Evolutionary conservation across 1,140 invertebrate species (phyloP), one percentile per base, ranked within the genome.

Genomic region (Mylabris phalerata): DNA sequence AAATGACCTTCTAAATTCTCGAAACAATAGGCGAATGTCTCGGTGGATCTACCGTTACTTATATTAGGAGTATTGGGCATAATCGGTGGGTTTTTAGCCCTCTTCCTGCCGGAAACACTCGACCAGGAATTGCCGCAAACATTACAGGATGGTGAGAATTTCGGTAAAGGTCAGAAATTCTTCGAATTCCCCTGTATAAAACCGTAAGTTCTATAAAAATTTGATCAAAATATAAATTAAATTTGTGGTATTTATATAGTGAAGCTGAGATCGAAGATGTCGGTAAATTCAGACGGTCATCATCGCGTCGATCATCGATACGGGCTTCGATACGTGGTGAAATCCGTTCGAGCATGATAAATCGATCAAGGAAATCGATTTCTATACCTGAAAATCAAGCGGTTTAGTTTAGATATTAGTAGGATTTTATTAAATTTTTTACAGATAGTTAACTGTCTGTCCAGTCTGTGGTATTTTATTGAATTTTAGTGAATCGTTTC

Each of bases 41-140:
- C 85, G 0, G 75, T 81, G 5, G 75, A 82, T 0, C 74, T 93
- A 0, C 90, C 90, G 0, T 75, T 93, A 0, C 64, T 89, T 1
- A 83, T 92, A 9, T 75, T 94, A 39, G 90, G 90, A 1, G 73
- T 78, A 0, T 66, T 92, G 2, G 87, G 88, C 0, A 79, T 93
- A 3, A 2, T 82, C 1, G 89, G 87, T 0, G 91, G 88, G 7
- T 45, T 86, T 0, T 67, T 92, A 2, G 81, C 85, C 13, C 77
- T 93, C 0, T 82, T 90, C 51, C 73, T 94, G 4, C 90, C 91
- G 0, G 92, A 94, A 76, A 93, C 91, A 0, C 76, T 91, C 60
- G 82, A 88, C 64, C 83, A 88, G 44, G 89, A 90, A 63, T 75
- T 93, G 51, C 90, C 91, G 0, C 88, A 92, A 67, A 90, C 89